Conservation (phyloP, 1,140 invertebrate genomes). For the Armadillidium nasatum region DNA sequence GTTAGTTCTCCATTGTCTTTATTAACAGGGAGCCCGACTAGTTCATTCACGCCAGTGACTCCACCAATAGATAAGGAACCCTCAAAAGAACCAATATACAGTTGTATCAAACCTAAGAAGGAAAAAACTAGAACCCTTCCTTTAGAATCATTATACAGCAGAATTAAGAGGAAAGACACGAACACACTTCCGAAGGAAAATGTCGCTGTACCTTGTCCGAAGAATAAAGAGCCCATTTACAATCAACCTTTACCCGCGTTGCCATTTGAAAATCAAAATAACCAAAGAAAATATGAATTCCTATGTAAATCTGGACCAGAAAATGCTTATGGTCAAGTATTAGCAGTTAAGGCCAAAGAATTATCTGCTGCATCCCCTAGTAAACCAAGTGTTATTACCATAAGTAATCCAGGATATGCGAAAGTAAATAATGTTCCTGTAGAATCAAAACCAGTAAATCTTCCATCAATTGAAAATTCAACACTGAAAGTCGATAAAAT, state of each 20-base stretch:
- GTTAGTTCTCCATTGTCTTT: conserved; percentile 19
- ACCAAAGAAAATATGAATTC: conserved; percentile 28
- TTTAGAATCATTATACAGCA: conserved; percentile 26
- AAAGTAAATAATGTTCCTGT: neutral
- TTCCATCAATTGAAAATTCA: conserved; percentile 1
- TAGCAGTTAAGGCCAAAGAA: conserved; percentile 36
- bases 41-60: conserved; percentile 24
- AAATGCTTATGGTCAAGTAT: conserved; percentile 20
- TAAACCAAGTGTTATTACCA: conserved; percentile 34
- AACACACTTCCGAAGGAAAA: conserved; percentile 28
- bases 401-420: conserved; percentile 37
- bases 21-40: conserved; percentile 24
- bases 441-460: neutral
- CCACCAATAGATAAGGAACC: conserved; percentile 27
- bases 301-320: conserved; percentile 17
- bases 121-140: conserved; percentile 28
- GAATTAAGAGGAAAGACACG: conserved; percentile 3
- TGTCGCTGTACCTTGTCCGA: conserved; percentile 12
- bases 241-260: conserved; percentile 35
- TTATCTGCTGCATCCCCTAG: conserved; percentile 27
- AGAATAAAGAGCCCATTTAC: conserved; percentile 38
- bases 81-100: conserved; percentile 34
- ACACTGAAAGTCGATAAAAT: neutral
- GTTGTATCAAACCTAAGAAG: conserved; percentile 27
- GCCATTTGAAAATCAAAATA: conserved; percentile 25